phyloP scores from a whole-genome alignment of 2,113 vertebrate species.

The Euleptes europaea region DNA sequence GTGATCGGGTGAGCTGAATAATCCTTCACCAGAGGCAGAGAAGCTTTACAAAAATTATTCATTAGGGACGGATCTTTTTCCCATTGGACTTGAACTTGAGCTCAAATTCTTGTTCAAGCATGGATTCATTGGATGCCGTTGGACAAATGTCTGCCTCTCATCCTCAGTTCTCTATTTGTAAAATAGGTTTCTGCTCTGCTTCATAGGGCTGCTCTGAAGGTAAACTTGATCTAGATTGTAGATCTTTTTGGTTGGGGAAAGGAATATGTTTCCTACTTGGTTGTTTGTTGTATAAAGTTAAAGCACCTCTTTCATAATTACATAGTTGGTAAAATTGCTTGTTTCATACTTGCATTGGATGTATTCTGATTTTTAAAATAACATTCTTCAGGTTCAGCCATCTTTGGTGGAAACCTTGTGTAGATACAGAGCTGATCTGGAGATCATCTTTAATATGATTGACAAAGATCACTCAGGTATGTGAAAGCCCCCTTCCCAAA shows the following conservation, averaged over 20 bases:
- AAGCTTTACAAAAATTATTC: too few species aligned
- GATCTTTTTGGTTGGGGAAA: background rate
- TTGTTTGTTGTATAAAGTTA: background rate
- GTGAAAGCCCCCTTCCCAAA: background rate
- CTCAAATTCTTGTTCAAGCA: background rate
- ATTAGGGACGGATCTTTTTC: background rate
- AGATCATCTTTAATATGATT: slow-evolving; percentile 94
- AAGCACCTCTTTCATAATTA: background rate
- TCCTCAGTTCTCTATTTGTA: background rate
- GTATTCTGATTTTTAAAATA: slow-evolving; percentile 26
- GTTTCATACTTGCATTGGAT: background rate
- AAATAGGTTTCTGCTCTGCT: background rate
- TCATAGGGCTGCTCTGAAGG: background rate
- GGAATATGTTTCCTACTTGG: background rate
- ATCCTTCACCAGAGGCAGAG: too few species aligned
- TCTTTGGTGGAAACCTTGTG: slow-evolving; percentile 88
- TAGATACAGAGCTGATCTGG: slow-evolving; percentile 89
- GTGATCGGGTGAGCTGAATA: too few species aligned
- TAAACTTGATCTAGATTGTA: background rate
- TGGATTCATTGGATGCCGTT: background rate
- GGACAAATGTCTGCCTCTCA: background rate
- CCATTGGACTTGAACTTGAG: background rate
- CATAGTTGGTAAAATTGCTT: background rate
- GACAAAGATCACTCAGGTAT: slow-evolving; percentile 94
- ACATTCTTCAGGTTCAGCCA: slow-evolving; percentile 80